Percentiles rank a stretch among this genome's conserved stretches.
phyloP scores from a whole-genome alignment of 2,113 vertebrate species.

The Pontoporia blainvillei region DNA sequence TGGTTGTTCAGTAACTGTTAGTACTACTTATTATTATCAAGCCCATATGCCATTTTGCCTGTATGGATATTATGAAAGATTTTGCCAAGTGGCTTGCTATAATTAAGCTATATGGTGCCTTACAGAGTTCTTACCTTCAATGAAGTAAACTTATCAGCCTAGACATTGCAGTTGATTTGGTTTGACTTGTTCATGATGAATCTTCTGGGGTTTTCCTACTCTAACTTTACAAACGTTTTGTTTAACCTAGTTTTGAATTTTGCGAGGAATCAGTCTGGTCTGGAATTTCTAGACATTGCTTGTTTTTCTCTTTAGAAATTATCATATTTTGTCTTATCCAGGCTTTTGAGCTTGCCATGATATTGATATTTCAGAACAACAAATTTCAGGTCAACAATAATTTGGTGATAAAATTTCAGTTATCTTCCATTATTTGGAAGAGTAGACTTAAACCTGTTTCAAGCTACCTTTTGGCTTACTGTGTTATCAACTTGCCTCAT shows the following conservation, averaged over 20 bases:
- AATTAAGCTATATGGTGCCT: not conserved
- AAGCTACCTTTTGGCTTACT: not conserved
- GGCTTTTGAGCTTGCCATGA: not conserved
- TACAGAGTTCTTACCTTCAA: not conserved
- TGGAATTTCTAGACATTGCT: constrained; percentile 13
- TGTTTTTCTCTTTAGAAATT: not conserved
- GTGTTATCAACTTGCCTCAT: not conserved
- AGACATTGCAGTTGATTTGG: not conserved
- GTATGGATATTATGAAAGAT: not conserved
- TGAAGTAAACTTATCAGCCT: not conserved
- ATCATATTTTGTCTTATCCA: not conserved
- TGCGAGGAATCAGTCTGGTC: not conserved
- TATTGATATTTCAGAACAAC: not conserved
- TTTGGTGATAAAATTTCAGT: not conserved
- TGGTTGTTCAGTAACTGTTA: not conserved
- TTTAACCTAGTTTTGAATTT: constrained; percentile 33
- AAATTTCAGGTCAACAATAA: not conserved
- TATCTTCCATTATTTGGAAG: not conserved
- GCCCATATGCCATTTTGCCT: not conserved
- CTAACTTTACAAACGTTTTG: not conserved
- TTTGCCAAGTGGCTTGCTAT: not conserved
- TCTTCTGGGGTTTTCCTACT: not conserved
- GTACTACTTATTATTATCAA: not conserved
- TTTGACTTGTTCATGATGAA: not conserved
- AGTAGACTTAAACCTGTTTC: not conserved